Conservation (phyloP, 2,113 vertebrate species). For the Odobenus rosmarus region DNA sequence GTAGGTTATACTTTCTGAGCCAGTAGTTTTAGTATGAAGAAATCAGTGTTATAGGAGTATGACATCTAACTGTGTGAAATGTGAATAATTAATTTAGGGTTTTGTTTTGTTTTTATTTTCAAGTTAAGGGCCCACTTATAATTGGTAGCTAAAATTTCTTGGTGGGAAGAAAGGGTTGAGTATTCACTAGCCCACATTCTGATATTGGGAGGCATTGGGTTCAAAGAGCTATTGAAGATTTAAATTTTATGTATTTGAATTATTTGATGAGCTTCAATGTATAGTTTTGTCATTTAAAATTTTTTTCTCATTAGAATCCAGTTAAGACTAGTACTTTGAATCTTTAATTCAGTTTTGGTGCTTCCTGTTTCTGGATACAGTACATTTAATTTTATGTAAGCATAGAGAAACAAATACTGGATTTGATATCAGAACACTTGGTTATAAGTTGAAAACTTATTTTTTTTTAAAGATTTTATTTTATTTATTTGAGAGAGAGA, state of each 20-base stretch:
- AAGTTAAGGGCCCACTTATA: not conserved
- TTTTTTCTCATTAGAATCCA: not conserved
- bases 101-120: not conserved
- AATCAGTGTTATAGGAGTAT: not conserved
- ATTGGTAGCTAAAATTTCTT: not conserved
- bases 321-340: not conserved
- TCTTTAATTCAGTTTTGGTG: not conserved
- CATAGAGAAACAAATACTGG: not conserved
- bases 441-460: not conserved
- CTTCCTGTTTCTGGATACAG: not conserved
- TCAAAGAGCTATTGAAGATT: not conserved
- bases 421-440: not conserved
- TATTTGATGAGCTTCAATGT: not conserved
- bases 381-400: conserved; percentile 11
- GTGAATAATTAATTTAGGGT: not conserved
- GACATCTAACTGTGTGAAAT: not conserved
- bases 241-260: conserved; percentile 30
- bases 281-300: not conserved
- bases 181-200: not conserved
- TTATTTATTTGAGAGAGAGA: too few species aligned
- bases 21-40: not conserved
- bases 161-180: not conserved
- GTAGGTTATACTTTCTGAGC: not conserved
- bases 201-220: not conserved
- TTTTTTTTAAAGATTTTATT: too few species aligned